Evolutionary conservation across 2,888 invertebrate species (phyloP).

Genomic region (Torymus auratus): DNA sequence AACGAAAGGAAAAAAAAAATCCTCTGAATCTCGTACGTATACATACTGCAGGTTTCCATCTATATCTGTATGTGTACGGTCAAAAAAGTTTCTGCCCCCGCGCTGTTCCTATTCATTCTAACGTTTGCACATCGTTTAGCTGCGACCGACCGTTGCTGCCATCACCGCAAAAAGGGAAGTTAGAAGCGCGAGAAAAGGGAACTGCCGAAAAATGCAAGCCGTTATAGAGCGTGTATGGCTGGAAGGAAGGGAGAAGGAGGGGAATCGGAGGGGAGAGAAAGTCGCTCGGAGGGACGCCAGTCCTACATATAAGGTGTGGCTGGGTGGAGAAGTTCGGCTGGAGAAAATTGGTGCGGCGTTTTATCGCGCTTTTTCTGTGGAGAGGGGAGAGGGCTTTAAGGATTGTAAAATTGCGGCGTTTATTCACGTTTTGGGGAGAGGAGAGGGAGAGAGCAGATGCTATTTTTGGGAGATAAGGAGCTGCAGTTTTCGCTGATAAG

Average conservation of each 20-base stretch:
- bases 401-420: too few relatives aligned
- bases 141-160: not conserved
- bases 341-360: conserved; percentile 22
- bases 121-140: conserved; percentile 52
- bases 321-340: too few relatives aligned
- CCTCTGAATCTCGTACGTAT: not conserved
- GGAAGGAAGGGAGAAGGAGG: too few relatives aligned
- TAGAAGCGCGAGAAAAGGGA: not conserved
- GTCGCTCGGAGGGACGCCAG: conserved; percentile 28
- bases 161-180: not conserved
- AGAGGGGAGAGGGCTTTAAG: too few relatives aligned
- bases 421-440: too few relatives aligned
- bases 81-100: not conserved
- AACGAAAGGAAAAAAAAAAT: conserved; percentile 1
- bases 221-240: too few relatives aligned
- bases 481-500: too few relatives aligned
- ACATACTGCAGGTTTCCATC: too few relatives aligned
- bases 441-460: too few relatives aligned
- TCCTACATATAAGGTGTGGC: not conserved
- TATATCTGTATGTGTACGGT: too few relatives aligned
- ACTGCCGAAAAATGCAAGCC: conserved; percentile 6
- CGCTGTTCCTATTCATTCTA: conserved; percentile 30
- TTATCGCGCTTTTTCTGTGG: not conserved
- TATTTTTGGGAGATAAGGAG: too few relatives aligned
- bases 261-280: not conserved